phyloP scores from a whole-genome alignment of 2,797 vertebrate species.

The Notamacropus eugenii region DNA sequence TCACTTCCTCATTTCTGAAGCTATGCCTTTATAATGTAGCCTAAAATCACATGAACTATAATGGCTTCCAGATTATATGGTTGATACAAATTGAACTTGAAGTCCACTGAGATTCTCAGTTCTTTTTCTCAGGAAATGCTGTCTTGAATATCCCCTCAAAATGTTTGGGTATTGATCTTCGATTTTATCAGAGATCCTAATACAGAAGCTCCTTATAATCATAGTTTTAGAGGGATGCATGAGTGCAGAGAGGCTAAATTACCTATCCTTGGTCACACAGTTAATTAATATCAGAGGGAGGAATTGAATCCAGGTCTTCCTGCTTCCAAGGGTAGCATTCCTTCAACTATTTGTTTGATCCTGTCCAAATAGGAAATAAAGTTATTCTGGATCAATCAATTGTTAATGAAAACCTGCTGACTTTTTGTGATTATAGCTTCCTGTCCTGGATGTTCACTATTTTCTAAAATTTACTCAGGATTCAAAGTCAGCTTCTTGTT shows the following conservation, averaged over 20 bases:
- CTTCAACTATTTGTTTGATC: not conserved
- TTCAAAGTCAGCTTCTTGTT: not conserved
- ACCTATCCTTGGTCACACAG: not conserved
- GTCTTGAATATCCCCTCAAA: not conserved
- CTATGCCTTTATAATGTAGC: not conserved
- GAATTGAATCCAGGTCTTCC: not conserved
- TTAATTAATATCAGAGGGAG: not conserved
- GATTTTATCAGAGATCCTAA: not conserved
- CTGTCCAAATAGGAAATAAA: not conserved
- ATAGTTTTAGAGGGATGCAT: not conserved
- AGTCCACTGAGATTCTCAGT: not conserved
- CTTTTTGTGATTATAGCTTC: not conserved
- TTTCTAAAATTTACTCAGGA: not conserved
- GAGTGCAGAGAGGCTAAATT: not conserved
- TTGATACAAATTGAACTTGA: not conserved
- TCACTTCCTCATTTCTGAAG: not conserved
- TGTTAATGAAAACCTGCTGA: not conserved
- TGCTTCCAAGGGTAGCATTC: not conserved
- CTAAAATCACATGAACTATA: not conserved
- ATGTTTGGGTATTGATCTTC: not conserved
- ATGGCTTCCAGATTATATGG: not conserved
- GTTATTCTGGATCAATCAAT: not conserved
- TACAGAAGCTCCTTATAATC: not conserved
- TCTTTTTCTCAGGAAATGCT: not conserved
- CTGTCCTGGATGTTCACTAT: not conserved